These are phyloP conservation scores for Pemphigus obesinymphae DNA, from an alignment of 1,140 invertebrate species.

Conservation along the genomic window DNA sequence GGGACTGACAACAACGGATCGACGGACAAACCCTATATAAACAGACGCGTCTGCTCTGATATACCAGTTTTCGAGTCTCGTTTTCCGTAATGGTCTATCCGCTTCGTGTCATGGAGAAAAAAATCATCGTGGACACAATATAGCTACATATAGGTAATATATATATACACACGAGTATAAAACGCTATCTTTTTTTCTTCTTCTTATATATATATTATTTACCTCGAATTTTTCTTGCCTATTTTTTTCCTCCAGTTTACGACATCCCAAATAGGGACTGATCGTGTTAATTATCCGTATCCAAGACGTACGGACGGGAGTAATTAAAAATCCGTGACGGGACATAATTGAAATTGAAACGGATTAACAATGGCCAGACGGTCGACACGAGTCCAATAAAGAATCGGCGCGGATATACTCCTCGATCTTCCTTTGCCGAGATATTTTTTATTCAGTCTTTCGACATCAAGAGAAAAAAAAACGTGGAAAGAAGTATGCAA, in stretches of 20 bases:
- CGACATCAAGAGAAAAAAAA: neutral
- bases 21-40: constrained; percentile 24
- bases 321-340: constrained; percentile 37
- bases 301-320: neutral
- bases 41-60: constrained; percentile 24
- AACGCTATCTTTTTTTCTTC: neutral
- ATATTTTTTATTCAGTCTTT: neutral
- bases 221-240: neutral
- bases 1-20: neutral
- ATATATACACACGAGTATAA: neutral
- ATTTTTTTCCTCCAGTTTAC: neutral
- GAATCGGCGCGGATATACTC: neutral
- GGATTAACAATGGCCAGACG: constrained; percentile 16
- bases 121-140: neutral
- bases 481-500: constrained; percentile 1
- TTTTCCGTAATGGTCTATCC: constrained; percentile 24
- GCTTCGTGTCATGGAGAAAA: constrained; percentile 10
- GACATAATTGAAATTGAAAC: constrained; percentile 26
- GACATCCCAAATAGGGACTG: constrained; percentile 37
- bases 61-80: constrained; percentile 38
- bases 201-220: too few relatives aligned
- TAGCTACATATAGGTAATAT: neutral
- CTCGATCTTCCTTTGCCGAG: neutral
- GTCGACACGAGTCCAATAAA: constrained; percentile 24
- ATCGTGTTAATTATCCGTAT: constrained; percentile 30